Evolutionary conservation across 2,888 invertebrate species (phyloP), one percentile per base, ranked within the genome.

Genomic region (Eupithecia subumbrata): DNA sequence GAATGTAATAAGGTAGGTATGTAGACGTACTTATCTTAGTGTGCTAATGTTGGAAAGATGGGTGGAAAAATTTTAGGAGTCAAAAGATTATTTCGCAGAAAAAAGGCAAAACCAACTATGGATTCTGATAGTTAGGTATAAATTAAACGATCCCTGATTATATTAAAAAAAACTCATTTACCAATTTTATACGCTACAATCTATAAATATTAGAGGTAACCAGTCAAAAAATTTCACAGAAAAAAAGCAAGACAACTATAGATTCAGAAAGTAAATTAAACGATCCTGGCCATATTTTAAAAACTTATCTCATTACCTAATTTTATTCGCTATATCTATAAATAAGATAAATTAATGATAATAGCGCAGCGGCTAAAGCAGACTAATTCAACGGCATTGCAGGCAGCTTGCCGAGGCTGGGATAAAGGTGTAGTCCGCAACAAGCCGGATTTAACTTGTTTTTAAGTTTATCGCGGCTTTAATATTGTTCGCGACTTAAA

Each of bases 381-480:
- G 83, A 87, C 87, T 91, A 91, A 91, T 91, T 89, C 88, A 85
- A 84, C 91, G 85, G 90, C 88, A 91, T 85, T 88, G 91, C 90
- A 91, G 88, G 88, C 89, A 90, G 87, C 89, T 91, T 89, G 89
- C 86, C 52, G 87, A 88, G 86, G 88, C 60, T 52, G 85, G 89
- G 87, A 89, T 86, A 87, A 87, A 87, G 88, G 80, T 77, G 76
- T 86, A 89, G 87, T 89, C 86, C 88, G 88, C 87, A 90, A 91
- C 86, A 90, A 91, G 90, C 88, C 86, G 91, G 93, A 93, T 94
- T 93, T 90, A 93, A 93, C 91, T 93, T 92, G 92, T 93, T 93
- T 93, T 92, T 92, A 92, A 93, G 92, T 93, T 94, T 92, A 93
- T 91, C 91, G 90, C 88, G 85, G 92, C 90, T 92, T 91, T 93